Evolutionary conservation across 2,797 vertebrate genomes (phyloP).

Genomic region (Squalus acanthias): DNA sequence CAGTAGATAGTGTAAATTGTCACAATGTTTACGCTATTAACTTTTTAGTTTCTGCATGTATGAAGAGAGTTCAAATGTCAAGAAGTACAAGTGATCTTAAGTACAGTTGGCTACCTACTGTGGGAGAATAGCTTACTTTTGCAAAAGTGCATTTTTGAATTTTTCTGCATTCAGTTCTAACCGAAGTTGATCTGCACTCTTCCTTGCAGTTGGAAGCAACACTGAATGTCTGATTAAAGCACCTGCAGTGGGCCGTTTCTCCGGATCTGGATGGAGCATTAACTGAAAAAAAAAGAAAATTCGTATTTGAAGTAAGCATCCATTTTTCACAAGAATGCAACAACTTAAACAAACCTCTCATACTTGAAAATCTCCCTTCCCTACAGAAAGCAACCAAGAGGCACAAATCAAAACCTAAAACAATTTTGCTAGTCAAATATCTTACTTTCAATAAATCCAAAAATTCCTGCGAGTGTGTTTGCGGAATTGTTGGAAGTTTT

Average conservation of each 20-base stretch:
- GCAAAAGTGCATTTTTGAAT: slow-evolving; percentile 92
- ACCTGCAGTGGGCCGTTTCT: slow-evolving; percentile 78
- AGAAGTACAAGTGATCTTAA: background rate
- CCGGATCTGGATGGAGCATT: slow-evolving; percentile 88
- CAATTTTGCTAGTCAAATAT: slow-evolving; percentile 32
- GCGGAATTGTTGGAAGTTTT: slow-evolving; percentile 80
- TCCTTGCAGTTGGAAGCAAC: slow-evolving; percentile 80
- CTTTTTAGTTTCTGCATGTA: background rate
- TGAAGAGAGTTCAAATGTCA: background rate
- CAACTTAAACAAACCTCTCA: background rate
- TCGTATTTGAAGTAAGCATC: background rate
- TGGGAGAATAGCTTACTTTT: slow-evolving; percentile 71
- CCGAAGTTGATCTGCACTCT: slow-evolving; percentile 89
- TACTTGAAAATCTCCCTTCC: background rate
- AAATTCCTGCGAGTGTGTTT: slow-evolving; percentile 83
- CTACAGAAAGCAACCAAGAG: background rate
- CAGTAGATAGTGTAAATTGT: background rate
- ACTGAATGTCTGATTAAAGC: slow-evolving; percentile 80
- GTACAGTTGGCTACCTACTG: background rate
- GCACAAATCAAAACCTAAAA: background rate
- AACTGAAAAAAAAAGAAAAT: slow-evolving; percentile 57
- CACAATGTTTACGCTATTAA: background rate
- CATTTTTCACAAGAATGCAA: background rate
- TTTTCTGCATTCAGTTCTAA: slow-evolving; percentile 92
- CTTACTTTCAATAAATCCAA: slow-evolving; percentile 80